Evolutionary conservation across 2,113 vertebrate species (phyloP), one percentile per base, ranked within the genome.

Genomic region (Corydoras maculifer): DNA sequence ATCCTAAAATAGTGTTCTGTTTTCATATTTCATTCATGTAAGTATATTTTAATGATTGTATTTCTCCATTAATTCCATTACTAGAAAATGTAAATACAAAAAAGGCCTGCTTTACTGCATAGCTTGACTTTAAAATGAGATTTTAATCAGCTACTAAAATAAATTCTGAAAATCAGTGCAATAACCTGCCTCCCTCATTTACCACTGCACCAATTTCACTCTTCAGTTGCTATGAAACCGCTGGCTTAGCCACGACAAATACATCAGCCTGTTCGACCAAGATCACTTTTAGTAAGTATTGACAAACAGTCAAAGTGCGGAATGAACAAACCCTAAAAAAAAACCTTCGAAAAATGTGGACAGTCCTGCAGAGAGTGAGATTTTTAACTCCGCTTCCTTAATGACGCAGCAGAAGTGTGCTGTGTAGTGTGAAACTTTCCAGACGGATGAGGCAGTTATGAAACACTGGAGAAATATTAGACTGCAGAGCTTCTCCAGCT

Each of bases 351-450:
- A 30, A 53, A 32, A 55, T 18, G n/a, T 64, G 62, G 58, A 54
- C 48, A 74, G 53, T 35, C 51, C 65, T 68, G 48, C 55, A 48
- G 18, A 31, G 18, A 15, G 31, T 25, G 48, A 76, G 15, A 5
- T 32, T 58, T 70, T 30, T 57, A 25, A 60, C 48, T 75, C 25
- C 18, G 60, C 18, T 43, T 32, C 54, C 15, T 62, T 35, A 61
- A 58, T 68, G 75, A 74, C 71, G 71, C 60, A 71, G 68, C 63
- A 65, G 30, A 69, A 60, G 18, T 25, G 18, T 25, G 18, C 18
- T 53, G 14, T 30, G 25, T 54, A 53, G 18, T 70, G 31, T 51
- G 65, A 68, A 50, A 53, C 14, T 31, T 43, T 68, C 31, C n/a
- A 71, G 25, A 67, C n/a, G 25, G 9, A 53, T 57, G 43, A 12